Evolutionary conservation across 2,888 invertebrate genomes (phyloP), one percentile per base, ranked within the genome.

Genomic region (Tryphoninae sp.): DNA sequence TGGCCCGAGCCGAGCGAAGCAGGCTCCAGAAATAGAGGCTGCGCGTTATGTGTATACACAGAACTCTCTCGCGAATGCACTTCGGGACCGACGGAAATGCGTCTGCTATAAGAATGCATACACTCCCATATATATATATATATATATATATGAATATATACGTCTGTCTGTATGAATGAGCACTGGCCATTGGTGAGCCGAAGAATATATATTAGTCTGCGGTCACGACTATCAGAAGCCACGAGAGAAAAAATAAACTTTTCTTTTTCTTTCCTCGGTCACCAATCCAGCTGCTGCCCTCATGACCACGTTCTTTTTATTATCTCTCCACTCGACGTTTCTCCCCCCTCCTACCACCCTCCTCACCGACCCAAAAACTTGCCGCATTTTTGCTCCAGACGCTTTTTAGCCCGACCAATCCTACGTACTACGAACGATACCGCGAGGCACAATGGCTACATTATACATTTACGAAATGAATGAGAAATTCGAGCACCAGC

Each of bases 1-100:
- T 82, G 80, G 58, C 78, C 80, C 73, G 49, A 23, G 58, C 11
- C 22, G 22, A 22, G 64, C 73, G 65, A 76, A 86, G 82, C 84
- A 83, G 87, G 80, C 87, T 85, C 83, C 86, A 86, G 87, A 88
- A 87, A 87, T 89, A 86, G 85, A 84, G 85, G 84, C 83, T 82
- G 81, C 73, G 75, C 22, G 19, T 19, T 55, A 40, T n/a, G 2
- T 45, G 11, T 40, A 53, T 53, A 64, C 1, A 42, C 7, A 55
- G 22, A 23, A 4, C 53, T 42, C 26, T 45, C 49, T 51, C 33
- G 68, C 55, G 68, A 65, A 49, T 82, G 71, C 75, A 69, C 73
- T 73, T 62, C 75, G 65, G 58, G 16, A 73, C 59, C 77, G 62
- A 83, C 80, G 86, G 84, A 84, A 86, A 85, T 80, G 75, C 82